Evolutionary conservation across 1,140 invertebrate species (phyloP).

Genomic region (Belonocnema kinseyi): DNA sequence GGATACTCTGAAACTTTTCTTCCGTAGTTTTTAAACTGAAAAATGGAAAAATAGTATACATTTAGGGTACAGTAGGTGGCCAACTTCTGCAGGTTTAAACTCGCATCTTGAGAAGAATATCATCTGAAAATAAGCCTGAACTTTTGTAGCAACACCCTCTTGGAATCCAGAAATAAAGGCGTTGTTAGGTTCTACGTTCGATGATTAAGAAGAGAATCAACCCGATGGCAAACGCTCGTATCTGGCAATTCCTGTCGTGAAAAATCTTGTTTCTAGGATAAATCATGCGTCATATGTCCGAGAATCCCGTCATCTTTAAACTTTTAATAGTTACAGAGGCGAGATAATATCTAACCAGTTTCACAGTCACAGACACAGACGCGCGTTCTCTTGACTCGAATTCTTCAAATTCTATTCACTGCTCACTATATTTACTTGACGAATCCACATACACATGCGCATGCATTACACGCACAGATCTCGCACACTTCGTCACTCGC

Average conservation of each 20-base stretch:
- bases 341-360: slow-evolving; percentile 31
- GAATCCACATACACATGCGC: slow-evolving; percentile 45
- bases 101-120: too few relatives aligned
- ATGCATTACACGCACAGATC: slow-evolving; percentile 6
- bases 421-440: slow-evolving; percentile 52
- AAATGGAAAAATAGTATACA: too few relatives aligned
- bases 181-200: too few relatives aligned
- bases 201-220: too few relatives aligned
- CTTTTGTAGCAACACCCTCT: too few relatives aligned
- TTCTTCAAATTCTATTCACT: slow-evolving; percentile 52
- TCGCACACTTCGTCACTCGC: slow-evolving; percentile 31
- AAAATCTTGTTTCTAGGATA: not conserved
- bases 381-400: slow-evolving; percentile 50
- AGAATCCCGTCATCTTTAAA: slow-evolving; percentile 26
- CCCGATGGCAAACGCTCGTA: not conserved
- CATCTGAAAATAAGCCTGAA: too few relatives aligned
- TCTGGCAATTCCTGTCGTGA: not conserved
- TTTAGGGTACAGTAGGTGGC: too few relatives aligned
- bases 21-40: too few relatives aligned
- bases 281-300: slow-evolving; percentile 16
- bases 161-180: too few relatives aligned
- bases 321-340: slow-evolving; percentile 26
- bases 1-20: too few relatives aligned
- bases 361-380: not conserved
- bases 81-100: too few relatives aligned